Conservation (phyloP, 2,797 vertebrate genomes). For the Fratercula arctica region DNA sequence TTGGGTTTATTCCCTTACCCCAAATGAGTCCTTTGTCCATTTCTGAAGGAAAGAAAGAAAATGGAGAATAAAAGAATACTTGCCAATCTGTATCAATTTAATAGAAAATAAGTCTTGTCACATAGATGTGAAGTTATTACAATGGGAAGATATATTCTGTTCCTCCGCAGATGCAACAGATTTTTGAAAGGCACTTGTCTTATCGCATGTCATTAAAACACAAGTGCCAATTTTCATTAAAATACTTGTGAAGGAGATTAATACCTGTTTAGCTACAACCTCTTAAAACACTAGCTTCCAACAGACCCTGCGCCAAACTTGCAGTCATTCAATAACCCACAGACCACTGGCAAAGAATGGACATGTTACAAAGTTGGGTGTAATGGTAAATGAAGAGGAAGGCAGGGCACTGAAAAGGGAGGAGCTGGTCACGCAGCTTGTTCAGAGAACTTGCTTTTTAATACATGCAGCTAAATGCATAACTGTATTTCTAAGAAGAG, state of each 20-base stretch:
- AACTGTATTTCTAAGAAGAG: background rate
- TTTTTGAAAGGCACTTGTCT: conserved; percentile 10
- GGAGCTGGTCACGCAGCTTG: background rate
- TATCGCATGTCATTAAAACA: background rate
- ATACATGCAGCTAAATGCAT: background rate
- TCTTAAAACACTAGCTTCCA: background rate
- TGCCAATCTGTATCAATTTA: background rate
- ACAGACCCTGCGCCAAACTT: background rate
- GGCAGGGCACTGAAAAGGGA: background rate
- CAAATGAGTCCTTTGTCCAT: background rate
- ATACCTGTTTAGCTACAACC: background rate
- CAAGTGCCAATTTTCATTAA: background rate
- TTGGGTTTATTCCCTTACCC: background rate
- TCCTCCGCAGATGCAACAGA: background rate
- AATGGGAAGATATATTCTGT: background rate
- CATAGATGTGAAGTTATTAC: background rate
- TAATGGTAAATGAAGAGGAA: background rate
- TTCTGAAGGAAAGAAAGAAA: background rate
- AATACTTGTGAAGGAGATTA: background rate
- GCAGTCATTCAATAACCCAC: background rate
- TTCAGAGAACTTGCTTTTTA: background rate
- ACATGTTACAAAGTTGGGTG: background rate
- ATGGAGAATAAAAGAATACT: background rate
- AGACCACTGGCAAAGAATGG: background rate
- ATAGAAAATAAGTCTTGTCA: background rate